A percentile compares a stretch with the other conserved stretches of the same genome.
Evolutionary conservation across 2,113 vertebrate genomes (phyloP).

Genomic region (Perca flavescens): DNA sequence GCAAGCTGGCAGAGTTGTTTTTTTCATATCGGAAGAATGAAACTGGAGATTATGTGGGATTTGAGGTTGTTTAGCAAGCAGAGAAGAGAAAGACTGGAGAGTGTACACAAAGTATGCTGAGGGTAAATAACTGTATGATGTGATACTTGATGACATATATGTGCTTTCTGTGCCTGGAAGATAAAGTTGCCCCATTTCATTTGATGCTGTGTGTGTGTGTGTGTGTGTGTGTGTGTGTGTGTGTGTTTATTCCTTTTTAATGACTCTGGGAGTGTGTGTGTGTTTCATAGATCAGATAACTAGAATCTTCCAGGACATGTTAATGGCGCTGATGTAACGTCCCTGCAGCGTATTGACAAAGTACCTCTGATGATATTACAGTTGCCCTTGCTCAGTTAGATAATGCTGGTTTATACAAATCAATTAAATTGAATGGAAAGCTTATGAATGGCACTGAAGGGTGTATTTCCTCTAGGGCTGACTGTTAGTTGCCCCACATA

Average conservation of each 20-base stretch:
- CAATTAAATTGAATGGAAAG: conserved; percentile 39
- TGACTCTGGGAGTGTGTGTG: conserved; percentile 23
- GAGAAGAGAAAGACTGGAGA: conserved; percentile 21
- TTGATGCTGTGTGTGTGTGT: conserved; percentile 16
- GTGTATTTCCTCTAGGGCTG: not conserved
- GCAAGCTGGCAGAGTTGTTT: conserved; percentile 52
- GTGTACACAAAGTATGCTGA: conserved; percentile 1
- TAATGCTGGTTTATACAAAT: conserved; percentile 28
- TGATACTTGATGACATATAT: conserved; percentile 53
- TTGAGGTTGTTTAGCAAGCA: conserved; percentile 52
- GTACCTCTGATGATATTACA: conserved; percentile 38
- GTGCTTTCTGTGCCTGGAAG: conserved; percentile 43
- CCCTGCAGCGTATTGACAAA: conserved; percentile 38
- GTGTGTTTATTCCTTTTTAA: not conserved
- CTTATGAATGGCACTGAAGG: conserved; percentile 7
- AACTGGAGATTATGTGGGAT: conserved; percentile 65
- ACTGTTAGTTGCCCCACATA: conserved; percentile 14
- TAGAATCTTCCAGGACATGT: conserved; percentile 17
- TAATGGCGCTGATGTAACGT: conserved; percentile 41
- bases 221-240: conserved; percentile 35
- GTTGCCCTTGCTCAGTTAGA: conserved; percentile 24
- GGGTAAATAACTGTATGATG: conserved; percentile 36
- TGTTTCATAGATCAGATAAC: conserved; percentile 64
- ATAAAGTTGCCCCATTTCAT: conserved; percentile 14
- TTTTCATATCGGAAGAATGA: conserved; percentile 54